phyloP scores from a whole-genome alignment of 2,113 vertebrate species.

The Mirza zaza region DNA sequence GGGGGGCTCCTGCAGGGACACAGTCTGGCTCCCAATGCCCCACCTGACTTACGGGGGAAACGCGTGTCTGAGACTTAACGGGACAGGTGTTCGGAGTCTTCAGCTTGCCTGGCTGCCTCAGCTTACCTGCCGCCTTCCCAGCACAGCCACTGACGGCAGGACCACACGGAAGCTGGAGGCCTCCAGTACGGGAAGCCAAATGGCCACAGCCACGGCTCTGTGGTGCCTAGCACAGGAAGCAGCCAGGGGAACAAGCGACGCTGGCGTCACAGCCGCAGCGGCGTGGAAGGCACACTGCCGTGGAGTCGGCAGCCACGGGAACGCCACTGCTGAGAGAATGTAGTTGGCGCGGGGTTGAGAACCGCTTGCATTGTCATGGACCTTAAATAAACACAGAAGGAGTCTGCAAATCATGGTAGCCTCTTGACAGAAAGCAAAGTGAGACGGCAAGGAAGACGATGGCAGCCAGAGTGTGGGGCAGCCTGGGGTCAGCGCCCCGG shows the following conservation, averaged over 20 bases:
- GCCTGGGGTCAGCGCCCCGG: no score
- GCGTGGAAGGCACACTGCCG: neutral
- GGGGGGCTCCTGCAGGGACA: rapidly evolving
- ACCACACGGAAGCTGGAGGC: neutral
- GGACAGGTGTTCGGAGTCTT: neutral
- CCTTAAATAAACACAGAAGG: neutral
- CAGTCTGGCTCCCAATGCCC: neutral
- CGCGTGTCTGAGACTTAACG: neutral
- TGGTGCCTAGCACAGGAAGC: neutral
- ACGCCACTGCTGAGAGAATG: neutral
- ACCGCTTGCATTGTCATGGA: neutral
- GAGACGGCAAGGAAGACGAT: neutral
- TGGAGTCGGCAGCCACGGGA: neutral
- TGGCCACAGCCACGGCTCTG: no score
- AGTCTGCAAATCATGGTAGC: neutral
- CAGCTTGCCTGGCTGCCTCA: neutral
- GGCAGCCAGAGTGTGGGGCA: neutral
- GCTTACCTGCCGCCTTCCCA: neutral
- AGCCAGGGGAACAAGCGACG: neutral
- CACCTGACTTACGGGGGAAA: neutral
- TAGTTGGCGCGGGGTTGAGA: neutral
- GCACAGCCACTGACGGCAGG: neutral
- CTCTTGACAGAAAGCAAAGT: neutral
- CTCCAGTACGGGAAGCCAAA: neutral
- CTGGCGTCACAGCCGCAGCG: neutral